Conservation (phyloP, 2,888 invertebrate species). For the Entomobrya multifasciata region DNA sequence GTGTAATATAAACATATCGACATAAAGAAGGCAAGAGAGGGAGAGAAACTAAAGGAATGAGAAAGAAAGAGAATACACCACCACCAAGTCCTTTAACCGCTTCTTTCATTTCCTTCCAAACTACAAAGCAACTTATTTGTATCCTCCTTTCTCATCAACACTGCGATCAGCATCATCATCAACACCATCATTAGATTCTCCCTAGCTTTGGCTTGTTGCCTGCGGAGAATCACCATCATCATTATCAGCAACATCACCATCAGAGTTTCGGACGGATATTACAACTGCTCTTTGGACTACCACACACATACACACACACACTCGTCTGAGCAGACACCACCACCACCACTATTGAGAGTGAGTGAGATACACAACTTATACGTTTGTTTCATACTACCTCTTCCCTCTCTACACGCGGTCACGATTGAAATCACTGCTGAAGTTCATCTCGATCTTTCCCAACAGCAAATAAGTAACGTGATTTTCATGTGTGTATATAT, state of each 20-base stretch:
- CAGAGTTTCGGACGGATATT: conserved; percentile 70
- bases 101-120: conserved; percentile 69
- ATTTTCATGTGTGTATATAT: conserved; percentile 49
- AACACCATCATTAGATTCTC: conserved; percentile 67
- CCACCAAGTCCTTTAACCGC: conserved; percentile 61
- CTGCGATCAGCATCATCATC: conserved; percentile 63
- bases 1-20: conserved; percentile 29
- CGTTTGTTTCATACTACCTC: no score
- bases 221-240: conserved; percentile 66
- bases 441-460: conserved; percentile 65
- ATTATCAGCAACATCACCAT: conserved; percentile 65
- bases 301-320: conserved; percentile 24
- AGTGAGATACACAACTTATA: conserved; percentile 14
- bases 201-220: conserved; percentile 68
- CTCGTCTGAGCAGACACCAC: background rate
- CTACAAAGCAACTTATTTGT: conserved; percentile 72
- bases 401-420: conserved; percentile 54
- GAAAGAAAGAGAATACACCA: conserved; percentile 40
- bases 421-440: conserved; percentile 69
- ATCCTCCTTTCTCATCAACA: conserved; percentile 71
- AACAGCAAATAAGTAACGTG: conserved; percentile 56
- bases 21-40: conserved; percentile 29
- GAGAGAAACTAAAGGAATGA: conserved; percentile 40
- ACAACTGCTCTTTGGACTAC: conserved; percentile 64
- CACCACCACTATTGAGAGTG: no score